Base-by-base conservation (phyloP, 2,888 invertebrate genomes). In the Gryllus longicercus region DNA sequence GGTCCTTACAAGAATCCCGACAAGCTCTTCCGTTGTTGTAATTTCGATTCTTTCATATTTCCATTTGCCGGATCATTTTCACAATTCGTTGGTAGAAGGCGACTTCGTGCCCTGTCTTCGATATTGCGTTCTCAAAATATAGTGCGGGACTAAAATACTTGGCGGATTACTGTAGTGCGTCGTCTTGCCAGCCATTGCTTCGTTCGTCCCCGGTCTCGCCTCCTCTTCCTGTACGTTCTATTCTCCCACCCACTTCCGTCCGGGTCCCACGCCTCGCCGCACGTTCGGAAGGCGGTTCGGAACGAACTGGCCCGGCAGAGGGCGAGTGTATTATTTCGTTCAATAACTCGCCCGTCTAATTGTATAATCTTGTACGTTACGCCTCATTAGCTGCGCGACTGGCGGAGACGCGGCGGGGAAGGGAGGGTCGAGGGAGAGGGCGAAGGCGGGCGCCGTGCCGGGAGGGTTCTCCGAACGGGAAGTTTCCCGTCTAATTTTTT, bases 321-420 rank as follows among this genome's bases (percentile, higher is more conserved):
- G 63, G 63, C 63, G 16, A n/a, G n/a, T 63, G 63, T 63, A 63
- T 63, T 63, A 63, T 63, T 63, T 63, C 63, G 63, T 63, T 8
- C 63, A 63, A 63, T 63, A 63, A 63, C 63, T 63, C 63, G 63
- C 63, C 38, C 63, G 63, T n/a, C 63, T 63, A 63, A 63, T 63
- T 63, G 63, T 63, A 63, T 63, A 63, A 63, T 63, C 63, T 63
- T 63, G 63, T 63, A 63, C n/a, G 63, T 63, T n/a, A 63, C 63
- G 63, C 63, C 63, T 63, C 63, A 63, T 63, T 63, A 63, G 63
- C 63, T n/a, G n/a, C 63, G 63, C 63, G 63, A 63, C 63, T 63
- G 63, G 63, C 63, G n/a, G 16, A 63, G 63, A 63, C 16, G n/a
- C 63, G 63, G 5, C 3, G 16, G 63, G 5, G 63, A 0, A 14